Evolutionary conservation across 2,888 invertebrate genomes (phyloP), one percentile per base, ranked within the genome.

Genomic region (Acholoe squamosa): DNA sequence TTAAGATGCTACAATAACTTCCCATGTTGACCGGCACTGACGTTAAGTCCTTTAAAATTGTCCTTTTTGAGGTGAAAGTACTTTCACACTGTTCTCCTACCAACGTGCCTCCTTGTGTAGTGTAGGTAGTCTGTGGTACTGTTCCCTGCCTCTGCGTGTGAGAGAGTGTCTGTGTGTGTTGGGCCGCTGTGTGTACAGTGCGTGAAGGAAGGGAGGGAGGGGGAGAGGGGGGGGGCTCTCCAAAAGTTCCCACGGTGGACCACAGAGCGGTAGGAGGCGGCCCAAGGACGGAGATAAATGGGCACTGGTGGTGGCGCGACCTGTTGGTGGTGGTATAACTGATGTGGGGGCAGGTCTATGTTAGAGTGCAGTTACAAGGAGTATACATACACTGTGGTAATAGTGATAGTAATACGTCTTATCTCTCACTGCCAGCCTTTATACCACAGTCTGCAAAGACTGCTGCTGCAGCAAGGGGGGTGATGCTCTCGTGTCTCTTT

Each of bases 161-260:
- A 12, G 61, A 61, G 61, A n/a, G 61, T 61, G 61, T n/a, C 61
- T 61, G 61, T n/a, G 61, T 61, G 61, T 61, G 61, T 19, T 19
- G 19, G 61, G 61, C 61, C 61, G 61, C 61, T 61, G 61, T 61
- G 61, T n/a, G 61, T n/a, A 61, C 61, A 7, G 61, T 61, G 61
- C 61, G 61, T 61, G 61, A 19, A 61, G 61, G 61, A 3, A n/a
- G 61, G 61, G 61, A 19, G 61, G 61, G 10, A 10, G 61, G 61
- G 61, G 61, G 61, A n/a, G 61, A n/a, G 61, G 61, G 61, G 61
- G 61, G 61, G 61, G 61, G 61, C 22, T 19, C 61, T 3, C 61
- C 5, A n/a, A 61, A 61, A 61, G 61, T 61, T 61, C 61, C 61
- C 61, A 61, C 61, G 61, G 61, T 61, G 61, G 61, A 61, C 61